phyloP scores from a whole-genome alignment of 2,888 invertebrate genomes.

The Tethea ocularis region DNA sequence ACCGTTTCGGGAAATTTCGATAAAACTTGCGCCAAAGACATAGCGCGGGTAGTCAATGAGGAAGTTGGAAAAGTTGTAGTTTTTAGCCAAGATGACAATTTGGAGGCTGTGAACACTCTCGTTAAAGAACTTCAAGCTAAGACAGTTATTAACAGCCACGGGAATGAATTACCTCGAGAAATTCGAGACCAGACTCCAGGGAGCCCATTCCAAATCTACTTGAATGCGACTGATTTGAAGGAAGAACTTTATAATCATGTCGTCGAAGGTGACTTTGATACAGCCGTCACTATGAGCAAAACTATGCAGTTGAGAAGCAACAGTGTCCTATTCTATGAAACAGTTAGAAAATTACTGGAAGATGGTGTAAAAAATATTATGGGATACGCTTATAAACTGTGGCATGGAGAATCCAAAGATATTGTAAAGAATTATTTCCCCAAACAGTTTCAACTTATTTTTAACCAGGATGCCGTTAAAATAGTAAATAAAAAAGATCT shows the following conservation, averaged over 20 bases:
- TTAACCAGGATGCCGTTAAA: conserved; percentile 32
- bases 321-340: conserved; percentile 20
- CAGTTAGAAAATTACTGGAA: conserved; percentile 33
- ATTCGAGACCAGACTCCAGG: conserved; percentile 37
- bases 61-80: conserved; percentile 43
- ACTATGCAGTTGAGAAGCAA: conserved; percentile 23
- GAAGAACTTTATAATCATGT: conserved; percentile 33
- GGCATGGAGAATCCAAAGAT: conserved; percentile 27
- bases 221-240: conserved; percentile 32
- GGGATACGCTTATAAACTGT: conserved; percentile 40
- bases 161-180: conserved; percentile 29
- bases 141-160: conserved; percentile 31
- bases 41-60: conserved; percentile 47
- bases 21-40: conserved; percentile 47
- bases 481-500: conserved; percentile 35
- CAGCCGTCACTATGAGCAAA: conserved; percentile 36
- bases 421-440: conserved; percentile 40
- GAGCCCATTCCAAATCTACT: conserved; percentile 34
- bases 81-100: conserved; percentile 37
- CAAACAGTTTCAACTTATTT: conserved; percentile 29
- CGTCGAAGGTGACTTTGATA: conserved; percentile 26
- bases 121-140: conserved; percentile 30
- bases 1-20: conserved; percentile 56
- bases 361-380: conserved; percentile 26
- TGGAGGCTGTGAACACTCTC: conserved; percentile 23